Percentiles rank a stretch among this genome's conserved stretches.
Evolutionary conservation across 2,113 vertebrate genomes (phyloP).

Genomic region (Solea solea): DNA sequence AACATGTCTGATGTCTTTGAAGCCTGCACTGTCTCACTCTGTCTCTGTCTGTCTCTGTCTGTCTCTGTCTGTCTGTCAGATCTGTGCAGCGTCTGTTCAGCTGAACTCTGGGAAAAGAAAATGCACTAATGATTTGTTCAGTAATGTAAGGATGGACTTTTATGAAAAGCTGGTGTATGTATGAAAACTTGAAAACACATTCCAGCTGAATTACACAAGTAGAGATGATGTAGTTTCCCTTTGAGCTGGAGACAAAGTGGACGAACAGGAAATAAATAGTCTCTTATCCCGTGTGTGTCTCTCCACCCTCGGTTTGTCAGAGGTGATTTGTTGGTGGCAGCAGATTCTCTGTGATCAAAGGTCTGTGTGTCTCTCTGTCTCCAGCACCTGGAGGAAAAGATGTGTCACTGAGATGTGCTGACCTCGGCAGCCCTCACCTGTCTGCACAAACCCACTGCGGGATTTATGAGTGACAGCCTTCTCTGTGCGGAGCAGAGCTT

Average conservation of each 20-base stretch:
- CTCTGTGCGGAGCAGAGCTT: not conserved
- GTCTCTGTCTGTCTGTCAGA: not conserved
- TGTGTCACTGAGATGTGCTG: conserved; percentile 58
- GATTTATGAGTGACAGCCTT: conserved; percentile 63
- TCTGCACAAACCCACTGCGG: conserved; percentile 14
- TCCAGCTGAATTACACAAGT: conserved; percentile 14
- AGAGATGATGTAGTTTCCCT: conserved; percentile 4
- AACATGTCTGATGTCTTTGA: conserved; percentile 19
- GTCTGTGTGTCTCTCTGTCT: conserved; percentile 46
- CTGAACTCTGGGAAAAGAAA: not conserved
- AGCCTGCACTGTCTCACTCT: conserved; percentile 7
- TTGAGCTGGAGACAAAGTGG: conserved; percentile 1
- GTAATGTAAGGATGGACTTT: not conserved
- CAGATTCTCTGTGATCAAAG: conserved; percentile 69
- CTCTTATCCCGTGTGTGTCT: conserved; percentile 31
- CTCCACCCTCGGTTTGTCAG: conserved; percentile 52
- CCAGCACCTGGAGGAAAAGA: conserved; percentile 39
- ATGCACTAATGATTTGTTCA: not conserved
- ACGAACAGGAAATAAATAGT: conserved; percentile 43
- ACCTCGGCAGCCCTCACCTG: conserved; percentile 52
- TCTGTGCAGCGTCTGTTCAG: not conserved
- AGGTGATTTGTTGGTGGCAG: conserved; percentile 60
- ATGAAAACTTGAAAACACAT: conserved; percentile 14
- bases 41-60: not conserved
- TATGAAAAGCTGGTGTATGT: conserved; percentile 1